Conservation (phyloP, 2,888 invertebrate species). For the Sceliomorpha sp. region DNA sequence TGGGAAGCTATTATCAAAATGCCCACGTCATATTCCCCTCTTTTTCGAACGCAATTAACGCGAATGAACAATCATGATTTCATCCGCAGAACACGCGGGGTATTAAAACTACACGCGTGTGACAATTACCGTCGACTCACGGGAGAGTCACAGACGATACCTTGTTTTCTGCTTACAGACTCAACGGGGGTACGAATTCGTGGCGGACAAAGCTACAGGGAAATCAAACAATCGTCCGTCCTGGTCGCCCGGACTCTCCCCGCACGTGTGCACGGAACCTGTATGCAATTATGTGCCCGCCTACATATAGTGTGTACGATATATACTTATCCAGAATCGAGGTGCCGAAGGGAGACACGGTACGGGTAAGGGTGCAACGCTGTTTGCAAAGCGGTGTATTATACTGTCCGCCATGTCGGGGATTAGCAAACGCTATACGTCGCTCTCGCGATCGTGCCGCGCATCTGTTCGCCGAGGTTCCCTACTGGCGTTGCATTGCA, state of each 20-base stretch:
- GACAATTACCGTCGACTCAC: not conserved
- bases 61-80: too few relatives aligned
- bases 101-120: constrained; percentile 1
- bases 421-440: constrained; percentile 79
- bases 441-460: constrained; percentile 76
- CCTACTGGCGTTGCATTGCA: constrained; percentile 63
- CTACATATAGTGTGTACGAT: constrained; percentile 54
- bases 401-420: constrained; percentile 78
- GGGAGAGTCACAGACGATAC: not conserved
- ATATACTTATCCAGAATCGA: constrained; percentile 54
- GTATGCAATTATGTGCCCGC: constrained; percentile 62
- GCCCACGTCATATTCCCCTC: too few relatives aligned
- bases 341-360: constrained; percentile 54
- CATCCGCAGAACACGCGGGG: too few relatives aligned
- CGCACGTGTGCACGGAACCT: constrained; percentile 51
- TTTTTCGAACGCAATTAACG: too few relatives aligned
- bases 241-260: constrained; percentile 58
- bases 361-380: constrained; percentile 57
- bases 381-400: constrained; percentile 78
- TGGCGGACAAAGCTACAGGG: constrained; percentile 35
- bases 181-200: constrained; percentile 19
- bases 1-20: too few relatives aligned
- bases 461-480: constrained; percentile 74
- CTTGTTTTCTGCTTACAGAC: constrained; percentile 6
- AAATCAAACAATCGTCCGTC: constrained; percentile 50